Evolutionary conservation across 2,113 vertebrate species (phyloP), one percentile per base, ranked within the genome.

Genomic region (Rhizomys pruinosus): DNA sequence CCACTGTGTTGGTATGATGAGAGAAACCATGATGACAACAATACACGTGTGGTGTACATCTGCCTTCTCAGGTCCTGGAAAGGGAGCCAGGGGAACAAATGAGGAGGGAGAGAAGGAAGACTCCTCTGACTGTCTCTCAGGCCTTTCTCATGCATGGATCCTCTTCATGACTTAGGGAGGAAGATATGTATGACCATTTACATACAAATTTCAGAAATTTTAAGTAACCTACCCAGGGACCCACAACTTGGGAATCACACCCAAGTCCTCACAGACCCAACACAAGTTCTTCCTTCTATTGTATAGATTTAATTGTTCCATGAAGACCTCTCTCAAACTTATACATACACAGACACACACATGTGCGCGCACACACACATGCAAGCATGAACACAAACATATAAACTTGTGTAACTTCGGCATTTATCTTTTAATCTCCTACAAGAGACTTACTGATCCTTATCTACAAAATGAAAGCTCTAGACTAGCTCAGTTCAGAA

Each of bases 1-100:
- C 78, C 7, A 52, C 12, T 27, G 32, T 92, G 68, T 69, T 87
- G 68, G 57, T 68, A 74, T 34, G 91, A 78, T 19, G 61, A 52
- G n/a, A 74, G 78, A 93, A 96, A 90, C 68, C 89, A 92, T 78
- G 63, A 82, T 44, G 73, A 89, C 17, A 52, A 86, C 73, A 80
- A 84, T 68, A 80, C 84, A 47, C 9, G 61, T 22, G 11, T 89
- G 34, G 85, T 32, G 34, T 68, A 74, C 5, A 91, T 42, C 73
- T 63, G 78, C 47, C 47, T 80, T 68, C n/a, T 90, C 84, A 44
- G 89, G 95, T 22, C 9, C 37, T 23, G 47, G 52, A 34, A 29
- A 10, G 3, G 20, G 42, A 78, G 59, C 23, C 79, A 66, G 80
- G 81, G 3, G 64, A 94, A 55, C 16, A 81, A 78, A 42, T 66